Conservation (phyloP, 2,113 vertebrate genomes). For the Brachyistius frenatus region DNA sequence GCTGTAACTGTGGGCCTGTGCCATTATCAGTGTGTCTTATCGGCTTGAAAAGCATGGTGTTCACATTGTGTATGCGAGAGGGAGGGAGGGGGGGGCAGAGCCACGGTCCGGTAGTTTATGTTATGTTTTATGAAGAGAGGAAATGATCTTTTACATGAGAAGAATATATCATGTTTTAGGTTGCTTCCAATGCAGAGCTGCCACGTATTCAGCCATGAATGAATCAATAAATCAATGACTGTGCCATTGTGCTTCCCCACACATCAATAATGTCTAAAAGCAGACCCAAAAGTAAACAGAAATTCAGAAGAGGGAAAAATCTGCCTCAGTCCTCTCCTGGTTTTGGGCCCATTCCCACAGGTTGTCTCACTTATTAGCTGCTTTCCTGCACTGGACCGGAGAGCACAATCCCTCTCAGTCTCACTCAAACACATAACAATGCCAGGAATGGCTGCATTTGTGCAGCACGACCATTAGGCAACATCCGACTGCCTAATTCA, state of each 20-base stretch:
- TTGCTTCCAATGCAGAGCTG: not conserved
- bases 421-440: slow-evolving; percentile 69
- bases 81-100: not conserved
- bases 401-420: slow-evolving; percentile 74
- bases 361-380: slow-evolving; percentile 70
- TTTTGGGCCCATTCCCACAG: slow-evolving; percentile 69
- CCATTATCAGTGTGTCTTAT: slow-evolving; percentile 44
- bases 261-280: slow-evolving; percentile 24
- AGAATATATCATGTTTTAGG: too few relatives aligned
- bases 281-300: slow-evolving; percentile 11
- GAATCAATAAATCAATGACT: slow-evolving; percentile 22
- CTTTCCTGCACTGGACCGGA: slow-evolving; percentile 55
- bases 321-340: slow-evolving; percentile 2
- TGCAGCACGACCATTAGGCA: slow-evolving; percentile 67
- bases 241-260: too few relatives aligned
- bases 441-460: slow-evolving; percentile 69
- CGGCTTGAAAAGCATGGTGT: slow-evolving; percentile 45
- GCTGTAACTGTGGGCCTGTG: slow-evolving; percentile 47
- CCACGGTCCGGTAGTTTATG: slow-evolving; percentile 20
- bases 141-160: not conserved
- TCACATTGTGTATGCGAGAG: slow-evolving; percentile 13
- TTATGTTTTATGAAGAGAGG: slow-evolving; percentile 13
- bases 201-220: slow-evolving; percentile 7
- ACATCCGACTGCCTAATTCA: slow-evolving; percentile 71
- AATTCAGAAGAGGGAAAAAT: slow-evolving; percentile 24